Evolutionary conservation across 2,113 vertebrate genomes (phyloP).

Genomic region (Neopipo cinnamomea): DNA sequence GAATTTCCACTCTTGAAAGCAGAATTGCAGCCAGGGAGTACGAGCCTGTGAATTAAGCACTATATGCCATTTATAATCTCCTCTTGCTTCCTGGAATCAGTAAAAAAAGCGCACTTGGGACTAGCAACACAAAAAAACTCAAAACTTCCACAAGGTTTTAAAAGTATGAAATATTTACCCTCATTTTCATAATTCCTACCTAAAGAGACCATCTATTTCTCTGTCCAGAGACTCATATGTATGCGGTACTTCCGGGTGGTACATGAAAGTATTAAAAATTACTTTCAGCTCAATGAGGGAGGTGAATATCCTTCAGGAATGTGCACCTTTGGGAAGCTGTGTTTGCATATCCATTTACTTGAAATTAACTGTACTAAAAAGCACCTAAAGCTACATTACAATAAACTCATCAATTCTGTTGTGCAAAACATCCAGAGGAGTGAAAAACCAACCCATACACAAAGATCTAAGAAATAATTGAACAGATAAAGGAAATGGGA

Average conservation of each 20-base stretch:
- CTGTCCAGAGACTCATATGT: neutral
- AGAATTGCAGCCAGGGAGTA: neutral
- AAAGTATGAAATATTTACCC: conserved; percentile 33
- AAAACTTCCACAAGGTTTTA: neutral
- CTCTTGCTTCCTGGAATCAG: neutral
- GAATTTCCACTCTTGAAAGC: neutral
- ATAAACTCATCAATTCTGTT: neutral
- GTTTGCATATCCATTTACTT: neutral
- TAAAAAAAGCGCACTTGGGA: neutral
- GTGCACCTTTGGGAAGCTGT: neutral
- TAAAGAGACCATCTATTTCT: conserved; percentile 34
- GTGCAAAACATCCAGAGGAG: neutral
- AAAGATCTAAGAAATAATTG: neutral
- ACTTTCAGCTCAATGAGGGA: neutral
- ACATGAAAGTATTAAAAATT: neutral
- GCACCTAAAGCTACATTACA: neutral
- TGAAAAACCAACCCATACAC: neutral
- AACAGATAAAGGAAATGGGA: neutral
- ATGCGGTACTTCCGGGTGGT: neutral
- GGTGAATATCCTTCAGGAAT: neutral
- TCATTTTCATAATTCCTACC: conserved; percentile 31
- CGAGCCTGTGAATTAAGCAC: neutral
- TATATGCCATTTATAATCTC: neutral
- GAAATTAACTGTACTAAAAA: neutral
- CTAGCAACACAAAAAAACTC: neutral